Percentiles rank a stretch among this genome's conserved stretches.
Conservation (phyloP, 2,113 vertebrate genomes). For the Mugil cephalus region DNA sequence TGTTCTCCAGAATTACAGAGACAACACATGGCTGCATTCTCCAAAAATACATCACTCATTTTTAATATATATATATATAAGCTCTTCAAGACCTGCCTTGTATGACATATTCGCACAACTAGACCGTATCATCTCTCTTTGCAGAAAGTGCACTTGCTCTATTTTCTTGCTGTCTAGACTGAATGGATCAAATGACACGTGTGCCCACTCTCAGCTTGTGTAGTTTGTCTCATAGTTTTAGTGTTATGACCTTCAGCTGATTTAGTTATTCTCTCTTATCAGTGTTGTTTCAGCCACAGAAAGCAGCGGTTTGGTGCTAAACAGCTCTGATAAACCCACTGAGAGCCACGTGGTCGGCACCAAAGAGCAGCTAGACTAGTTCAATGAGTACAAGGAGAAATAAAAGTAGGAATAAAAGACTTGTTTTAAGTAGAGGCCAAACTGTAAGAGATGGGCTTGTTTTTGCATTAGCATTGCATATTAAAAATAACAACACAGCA, state of each 20-base stretch:
- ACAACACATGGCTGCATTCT: constrained; percentile 18
- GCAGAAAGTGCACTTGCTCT: not conserved
- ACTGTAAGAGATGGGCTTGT: no score
- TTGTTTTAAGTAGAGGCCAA: no score
- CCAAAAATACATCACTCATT: not conserved
- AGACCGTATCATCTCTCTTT: not conserved
- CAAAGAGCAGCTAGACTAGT: not conserved
- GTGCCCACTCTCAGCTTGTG: no score
- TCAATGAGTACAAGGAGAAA: not conserved
- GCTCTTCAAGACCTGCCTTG: not conserved
- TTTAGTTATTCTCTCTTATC: not conserved
- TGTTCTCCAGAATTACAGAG: constrained; percentile 20
- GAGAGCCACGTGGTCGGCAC: not conserved
- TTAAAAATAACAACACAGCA: no score
- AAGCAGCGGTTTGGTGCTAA: not conserved
- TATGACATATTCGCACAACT: not conserved
- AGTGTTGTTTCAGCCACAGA: not conserved
- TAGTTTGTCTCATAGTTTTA: not conserved
- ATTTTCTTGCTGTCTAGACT: no score
- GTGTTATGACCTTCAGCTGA: not conserved
- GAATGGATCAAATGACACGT: no score
- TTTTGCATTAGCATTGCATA: no score
- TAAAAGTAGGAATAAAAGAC: no score
- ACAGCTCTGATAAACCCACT: not conserved
- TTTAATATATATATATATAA: no score